A percentile compares a stretch with the other conserved stretches of the same genome.
phyloP scores from a whole-genome alignment of 2,888 invertebrate species.

The Cabera pusaria region DNA sequence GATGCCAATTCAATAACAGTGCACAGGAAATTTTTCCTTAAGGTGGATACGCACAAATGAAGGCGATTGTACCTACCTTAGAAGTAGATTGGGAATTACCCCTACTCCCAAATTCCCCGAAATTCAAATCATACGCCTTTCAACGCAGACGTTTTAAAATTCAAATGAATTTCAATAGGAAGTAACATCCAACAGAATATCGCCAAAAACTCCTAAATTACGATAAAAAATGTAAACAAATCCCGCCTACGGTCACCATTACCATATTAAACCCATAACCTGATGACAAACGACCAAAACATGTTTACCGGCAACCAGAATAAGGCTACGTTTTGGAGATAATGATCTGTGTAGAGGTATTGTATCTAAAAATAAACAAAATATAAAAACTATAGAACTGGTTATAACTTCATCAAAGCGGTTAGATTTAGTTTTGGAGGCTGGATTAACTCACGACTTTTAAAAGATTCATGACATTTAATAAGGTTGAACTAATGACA shows the following conservation, averaged over 20 bases:
- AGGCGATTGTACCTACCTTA: too few species aligned
- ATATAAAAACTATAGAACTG: conserved; percentile 3
- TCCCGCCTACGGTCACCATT: conserved; percentile 37
- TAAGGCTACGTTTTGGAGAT: conserved; percentile 18
- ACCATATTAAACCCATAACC: conserved; percentile 45
- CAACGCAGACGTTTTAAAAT: conserved; percentile 7
- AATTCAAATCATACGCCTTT: too few species aligned
- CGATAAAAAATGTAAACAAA: conserved; percentile 45
- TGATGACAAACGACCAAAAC: conserved; percentile 40
- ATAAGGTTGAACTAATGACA: too few species aligned
- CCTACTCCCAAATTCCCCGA: too few species aligned
- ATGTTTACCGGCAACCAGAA: conserved; percentile 35
- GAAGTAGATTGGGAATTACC: too few species aligned
- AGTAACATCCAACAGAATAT: conserved; percentile 21
- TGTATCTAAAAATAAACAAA: conserved; percentile 17
- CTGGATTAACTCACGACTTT: conserved; percentile 7
- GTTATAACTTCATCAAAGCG: conserved; percentile 8
- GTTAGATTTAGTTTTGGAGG: conserved; percentile 7
- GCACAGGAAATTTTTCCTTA: too few species aligned
- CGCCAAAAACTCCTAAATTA: conserved; percentile 30
- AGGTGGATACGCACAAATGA: too few species aligned
- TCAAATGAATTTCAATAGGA: conserved; percentile 16
- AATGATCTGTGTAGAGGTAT: conserved; percentile 8
- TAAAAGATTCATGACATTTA: too few species aligned
- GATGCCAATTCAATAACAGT: too few species aligned